Base-by-base conservation (phyloP, 2,113 vertebrate genomes). In the Cynocephalus volans region DNA sequence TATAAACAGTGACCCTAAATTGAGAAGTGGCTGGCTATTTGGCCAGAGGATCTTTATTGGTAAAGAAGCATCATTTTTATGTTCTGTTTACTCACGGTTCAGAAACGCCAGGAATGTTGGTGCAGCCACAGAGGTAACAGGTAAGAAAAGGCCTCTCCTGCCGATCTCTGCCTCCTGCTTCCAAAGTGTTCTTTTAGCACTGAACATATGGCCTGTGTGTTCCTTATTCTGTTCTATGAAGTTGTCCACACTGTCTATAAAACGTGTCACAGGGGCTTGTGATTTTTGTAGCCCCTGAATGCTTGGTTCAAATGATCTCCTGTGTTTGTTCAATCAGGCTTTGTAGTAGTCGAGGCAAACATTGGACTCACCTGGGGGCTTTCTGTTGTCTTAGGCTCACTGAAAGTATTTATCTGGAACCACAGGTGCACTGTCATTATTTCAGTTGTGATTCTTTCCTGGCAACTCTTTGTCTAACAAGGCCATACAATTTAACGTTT, bases 1-100 rank as follows among this genome's bases (percentile, higher is more conserved):
- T 33, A 65, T 26, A 26, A 84, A 80, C 41, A 50, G 1, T 75
- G 26, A 48, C 64, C 36, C 2, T 7, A 85, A 80, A 56, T 24
- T 67, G 77, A 85, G 85, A 95, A 82, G 48, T 3, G 9, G n/a
- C 72, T 97, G 88, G 52, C 41, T 86, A 8, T 85, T 95, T 95
- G 48, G 88, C 64, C 12, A 11, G 2, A 79, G 28, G 14, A 17
- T 50, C 26, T 81, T 88, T 77, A 28, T 86, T 65, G 62, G 56
- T 18, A 41, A 67, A 85, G 45, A 90, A 90, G 10, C 41, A 41
- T 45, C 41, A 54, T 82, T 94, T 91, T 88, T 80, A 62, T 70
- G 6, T 90, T 83, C 31, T 90, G 1, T 69, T 94, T 56, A 24
- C 21, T 52, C 0, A 0, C 8, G 28, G 24, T 73, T 48, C 15